Evolutionary conservation across 30 jellyfish, hydroid and myxozoan species (phyloP), one percentile per base, ranked within the genome.

Genomic region (Rhopilema esculentum): DNA sequence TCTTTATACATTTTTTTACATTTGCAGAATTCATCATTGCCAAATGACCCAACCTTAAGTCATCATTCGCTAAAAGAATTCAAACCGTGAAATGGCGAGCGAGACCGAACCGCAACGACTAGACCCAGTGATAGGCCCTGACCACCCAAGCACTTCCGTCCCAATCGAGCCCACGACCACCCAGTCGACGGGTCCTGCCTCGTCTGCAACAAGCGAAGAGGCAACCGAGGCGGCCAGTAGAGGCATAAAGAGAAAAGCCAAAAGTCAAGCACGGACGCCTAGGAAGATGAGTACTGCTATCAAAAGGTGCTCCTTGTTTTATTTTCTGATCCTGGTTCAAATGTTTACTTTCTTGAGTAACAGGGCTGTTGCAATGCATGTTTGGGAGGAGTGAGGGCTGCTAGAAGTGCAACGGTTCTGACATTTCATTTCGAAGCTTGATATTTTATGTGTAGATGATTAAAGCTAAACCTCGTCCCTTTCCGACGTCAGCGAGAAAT

Each of bases 261-360:
- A 85, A n/a, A 80, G 94, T 75, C 94, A 76, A 8, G 79, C 81
- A 22, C 75, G 85, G n/a, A 75, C 88, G 32, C 94, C 94, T 0
- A 69, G 91, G 53, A 88, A 88, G 80, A 88, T 79, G 68, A 88
- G 91, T 76, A 88, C 63, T 68, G 96, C 96, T 16, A 66, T 82
- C 16, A 88, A 88, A 78, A 88, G 96, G 96, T 88, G n/a, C n/a
- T n/a, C n/a, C n/a, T n/a, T n/a, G n/a, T n/a, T n/a, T n/a, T n/a
- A n/a, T n/a, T n/a, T n/a, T n/a, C n/a, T n/a, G n/a, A n/a, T n/a
- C n/a, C n/a, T n/a, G n/a, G n/a, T n/a, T n/a, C n/a, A n/a, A n/a
- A n/a, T n/a, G n/a, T n/a, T n/a, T n/a, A n/a, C n/a, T n/a, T n/a
- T n/a, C n/a, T n/a, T n/a, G n/a, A n/a, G n/a, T n/a, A n/a, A n/a